Evolutionary conservation across 2,797 vertebrate genomes (phyloP), one percentile per base, ranked within the genome.

Genomic region (Oreochromis grahami): DNA sequence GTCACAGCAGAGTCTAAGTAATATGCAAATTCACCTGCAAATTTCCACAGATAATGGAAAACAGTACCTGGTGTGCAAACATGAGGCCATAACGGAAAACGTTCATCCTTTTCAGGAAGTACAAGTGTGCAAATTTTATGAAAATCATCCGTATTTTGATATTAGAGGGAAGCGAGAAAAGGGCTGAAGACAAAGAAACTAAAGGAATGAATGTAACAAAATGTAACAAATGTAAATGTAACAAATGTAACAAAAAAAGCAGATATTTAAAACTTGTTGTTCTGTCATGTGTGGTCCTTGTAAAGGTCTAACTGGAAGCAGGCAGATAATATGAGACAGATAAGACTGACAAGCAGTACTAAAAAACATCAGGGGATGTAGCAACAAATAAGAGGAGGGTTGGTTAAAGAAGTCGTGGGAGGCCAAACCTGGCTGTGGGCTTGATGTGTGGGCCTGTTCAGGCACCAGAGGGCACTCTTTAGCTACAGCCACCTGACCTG

Each of bases 371-470:
- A 51, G 68, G 77, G 58, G 41, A 81, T 2, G 68, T 26, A 79
- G 36, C 7, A 85, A 86, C 51, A 48, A 72, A 48, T 68, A 63
- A 63, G 70, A 81, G 43, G 83, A 68, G 52, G n/a, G 43, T 34
- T 3, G 26, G 7, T 48, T 48, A 72, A 48, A 72, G 43, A 78
- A 77, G n/a, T 34, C 48, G 3, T 70, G 70, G 32, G 88, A 87
- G 55, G 92, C 86, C 96, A 93, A 91, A 98, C 97, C 98, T 98
- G 97, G 93, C 88, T 96, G 94, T 17, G 83, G 77, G 55, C 41
- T 85, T 7, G 19, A 13, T 7, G 50, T 63, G 51, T 14, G 29
- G 26, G 80, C 63, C 52, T 91, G 84, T 82, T 91, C 86, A 1
- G 77, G 81, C 92, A 94, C 79, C 88, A 90, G 93, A 78, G 94